Base-by-base conservation (phyloP, 2,888 invertebrate genomes). In the Leucophora obtusa region DNA sequence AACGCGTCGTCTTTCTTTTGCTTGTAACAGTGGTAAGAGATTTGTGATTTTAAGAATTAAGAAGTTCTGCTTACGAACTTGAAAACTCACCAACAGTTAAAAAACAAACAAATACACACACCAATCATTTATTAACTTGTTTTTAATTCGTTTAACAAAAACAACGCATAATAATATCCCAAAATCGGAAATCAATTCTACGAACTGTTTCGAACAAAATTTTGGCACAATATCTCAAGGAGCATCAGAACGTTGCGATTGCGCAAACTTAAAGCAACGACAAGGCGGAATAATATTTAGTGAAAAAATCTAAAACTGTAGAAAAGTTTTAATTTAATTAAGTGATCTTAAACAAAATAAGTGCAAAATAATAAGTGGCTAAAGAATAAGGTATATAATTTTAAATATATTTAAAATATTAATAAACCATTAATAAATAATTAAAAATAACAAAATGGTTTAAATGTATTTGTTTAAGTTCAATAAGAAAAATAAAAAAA, bases 201-300 rank as follows among this genome's bases (percentile, higher is more conserved):
- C 76, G 81, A 76, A 81, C 60, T 6, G 59, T 51, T 77, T 81
- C 38, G 66, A 81, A 76, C 82, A 80, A 82, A 82, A 79, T 71
- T 82, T 81, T 81, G 51, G 56, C 70, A 62, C 76, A 75, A 74
- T 38, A 70, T 70, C 63, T 60, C 24, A 54, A 79, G 77, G 66
- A 75, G 68, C 77, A 81, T 70, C 88, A 88, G 88, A 88, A 89
- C 88, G 85, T 84, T 84, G 84, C 85, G 84, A 82, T 84, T 86
- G 88, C 88, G 87, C 88, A 86, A 86, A 83, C 87, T 85, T 84
- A 85, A 85, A 87, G 85, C 86, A 81, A 87, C 88, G 86, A 84
- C 82, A 82, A 71, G 77, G 73, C 84, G 83, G 74, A 71, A 14
- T 51, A 68, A 66, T 14, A 21, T 51, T 60, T 59, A 8, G n/a